Evolutionary conservation across 2,888 invertebrate species (phyloP).

Genomic region (Drosophila hawaiiensis): DNA sequence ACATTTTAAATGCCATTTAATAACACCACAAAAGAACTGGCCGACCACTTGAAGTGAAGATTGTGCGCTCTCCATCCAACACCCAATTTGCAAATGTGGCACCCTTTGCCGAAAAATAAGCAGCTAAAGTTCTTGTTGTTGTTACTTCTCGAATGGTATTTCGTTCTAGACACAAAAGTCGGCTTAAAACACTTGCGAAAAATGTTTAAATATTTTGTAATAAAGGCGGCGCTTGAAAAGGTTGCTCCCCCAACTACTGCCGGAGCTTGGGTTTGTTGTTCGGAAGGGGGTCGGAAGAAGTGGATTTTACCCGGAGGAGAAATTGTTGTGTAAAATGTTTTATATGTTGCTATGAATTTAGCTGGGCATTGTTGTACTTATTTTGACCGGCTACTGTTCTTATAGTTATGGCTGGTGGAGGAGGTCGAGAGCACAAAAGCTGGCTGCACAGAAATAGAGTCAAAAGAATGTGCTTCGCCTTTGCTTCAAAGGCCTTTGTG

Average conservation of each 20-base stretch:
- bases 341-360: slow-evolving; percentile 79
- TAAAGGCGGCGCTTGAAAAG: slow-evolving; percentile 69
- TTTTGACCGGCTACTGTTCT: slow-evolving; percentile 35
- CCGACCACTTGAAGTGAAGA: slow-evolving; percentile 38
- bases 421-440: slow-evolving; percentile 54
- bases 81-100: slow-evolving; percentile 34
- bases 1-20: slow-evolving; percentile 75
- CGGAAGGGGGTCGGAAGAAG: neutral
- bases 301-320: slow-evolving; percentile 35
- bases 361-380: slow-evolving; percentile 59
- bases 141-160: slow-evolving; percentile 70
- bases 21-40: slow-evolving; percentile 74
- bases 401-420: slow-evolving; percentile 15
- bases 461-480: slow-evolving; percentile 75
- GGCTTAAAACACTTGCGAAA: slow-evolving; percentile 81
- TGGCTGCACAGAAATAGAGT: slow-evolving; percentile 64
- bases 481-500: slow-evolving; percentile 70
- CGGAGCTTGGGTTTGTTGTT: slow-evolving; percentile 17
- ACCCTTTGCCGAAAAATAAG: slow-evolving; percentile 56
- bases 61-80: slow-evolving; percentile 6
- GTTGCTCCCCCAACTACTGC: slow-evolving; percentile 39
- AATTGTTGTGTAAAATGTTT: slow-evolving; percentile 77
- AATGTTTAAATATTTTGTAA: slow-evolving; percentile 80
- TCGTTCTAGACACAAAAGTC: slow-evolving; percentile 78
- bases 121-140: slow-evolving; percentile 47